Evolutionary conservation across 2,888 invertebrate genomes (phyloP).

Genomic region (Cyaniris semiargus): DNA sequence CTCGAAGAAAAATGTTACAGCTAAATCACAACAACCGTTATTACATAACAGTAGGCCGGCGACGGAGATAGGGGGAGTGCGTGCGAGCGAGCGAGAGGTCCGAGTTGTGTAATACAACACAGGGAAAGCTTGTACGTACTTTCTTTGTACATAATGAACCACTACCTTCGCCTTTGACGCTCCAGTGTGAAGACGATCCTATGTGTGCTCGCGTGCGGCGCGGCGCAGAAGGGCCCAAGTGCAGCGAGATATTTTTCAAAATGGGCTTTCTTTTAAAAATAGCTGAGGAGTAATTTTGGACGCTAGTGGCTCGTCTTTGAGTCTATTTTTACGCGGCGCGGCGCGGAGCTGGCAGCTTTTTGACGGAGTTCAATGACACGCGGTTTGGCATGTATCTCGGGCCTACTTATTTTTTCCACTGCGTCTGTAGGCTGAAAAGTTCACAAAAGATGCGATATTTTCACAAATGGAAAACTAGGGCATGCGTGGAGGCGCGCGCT

Average conservation of each 20-base stretch:
- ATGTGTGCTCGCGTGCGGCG: slow-evolving; percentile 55
- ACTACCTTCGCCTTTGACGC: slow-evolving; percentile 54
- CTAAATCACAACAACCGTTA: slow-evolving; percentile 78
- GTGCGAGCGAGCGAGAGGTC: slow-evolving; percentile 59
- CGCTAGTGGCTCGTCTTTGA: slow-evolving; percentile 49
- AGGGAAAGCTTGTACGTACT: slow-evolving; percentile 77
- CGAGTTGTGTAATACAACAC: slow-evolving; percentile 75
- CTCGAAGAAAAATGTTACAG: slow-evolving; percentile 73
- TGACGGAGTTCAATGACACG: slow-evolving; percentile 73
- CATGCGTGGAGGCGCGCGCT: slow-evolving; percentile 54
- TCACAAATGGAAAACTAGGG: slow-evolving; percentile 67
- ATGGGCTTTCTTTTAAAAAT: slow-evolving; percentile 55
- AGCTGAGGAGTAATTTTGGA: slow-evolving; percentile 52
- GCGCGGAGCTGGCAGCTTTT: slow-evolving; percentile 57
- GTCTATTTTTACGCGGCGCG: slow-evolving; percentile 51
- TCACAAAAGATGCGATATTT: slow-evolving; percentile 67
- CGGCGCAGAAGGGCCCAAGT: slow-evolving; percentile 64
- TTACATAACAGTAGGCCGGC: slow-evolving; percentile 73
- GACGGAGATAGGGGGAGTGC: slow-evolving; percentile 50
- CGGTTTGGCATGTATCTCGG: slow-evolving; percentile 69
- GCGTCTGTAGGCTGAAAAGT: slow-evolving; percentile 53
- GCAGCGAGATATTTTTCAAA: slow-evolving; percentile 58
- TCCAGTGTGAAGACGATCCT: slow-evolving; percentile 50
- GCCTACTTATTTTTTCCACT: slow-evolving; percentile 69
- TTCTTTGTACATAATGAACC: slow-evolving; percentile 60